Conservation (phyloP, 2,113 vertebrate species). For the Larimichthys polyactis region DNA sequence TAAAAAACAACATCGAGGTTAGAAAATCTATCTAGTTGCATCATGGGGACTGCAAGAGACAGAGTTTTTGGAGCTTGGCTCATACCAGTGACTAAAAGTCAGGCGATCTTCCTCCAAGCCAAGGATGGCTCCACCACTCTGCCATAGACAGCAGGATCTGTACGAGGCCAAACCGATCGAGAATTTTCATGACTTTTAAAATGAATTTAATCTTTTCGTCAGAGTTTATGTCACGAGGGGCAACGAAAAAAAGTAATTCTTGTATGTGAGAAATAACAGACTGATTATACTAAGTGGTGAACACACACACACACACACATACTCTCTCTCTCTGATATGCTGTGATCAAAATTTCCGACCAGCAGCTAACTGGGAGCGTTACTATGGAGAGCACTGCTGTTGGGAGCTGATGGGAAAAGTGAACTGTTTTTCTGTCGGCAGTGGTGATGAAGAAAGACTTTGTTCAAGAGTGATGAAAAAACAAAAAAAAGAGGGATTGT, state of each 20-base stretch:
- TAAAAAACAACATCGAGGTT: no score
- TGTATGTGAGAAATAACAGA: background rate
- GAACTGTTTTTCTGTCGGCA: constrained; percentile 4
- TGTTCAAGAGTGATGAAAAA: constrained; percentile 19
- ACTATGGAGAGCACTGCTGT: background rate
- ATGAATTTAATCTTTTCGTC: background rate
- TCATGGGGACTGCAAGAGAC: no score
- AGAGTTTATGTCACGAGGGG: background rate
- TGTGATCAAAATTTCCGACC: constrained; percentile 3
- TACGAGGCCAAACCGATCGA: background rate
- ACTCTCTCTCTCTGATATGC: no score
- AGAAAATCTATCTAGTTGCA: no score
- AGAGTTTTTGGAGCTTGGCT: background rate
- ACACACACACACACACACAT: background rate
- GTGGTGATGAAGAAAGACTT: constrained; percentile 20
- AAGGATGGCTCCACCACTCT: background rate
- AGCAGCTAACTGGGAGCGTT: constrained; percentile 1
- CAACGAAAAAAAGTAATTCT: background rate
- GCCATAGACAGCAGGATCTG: background rate
- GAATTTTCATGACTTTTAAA: background rate
- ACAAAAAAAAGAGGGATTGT: no score
- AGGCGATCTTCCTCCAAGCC: background rate
- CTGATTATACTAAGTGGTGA: background rate
- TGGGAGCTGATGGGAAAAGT: background rate
- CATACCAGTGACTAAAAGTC: background rate